Evolutionary conservation across 1,140 invertebrate species (phyloP).

Genomic region (Oryctes rhinoceros): DNA sequence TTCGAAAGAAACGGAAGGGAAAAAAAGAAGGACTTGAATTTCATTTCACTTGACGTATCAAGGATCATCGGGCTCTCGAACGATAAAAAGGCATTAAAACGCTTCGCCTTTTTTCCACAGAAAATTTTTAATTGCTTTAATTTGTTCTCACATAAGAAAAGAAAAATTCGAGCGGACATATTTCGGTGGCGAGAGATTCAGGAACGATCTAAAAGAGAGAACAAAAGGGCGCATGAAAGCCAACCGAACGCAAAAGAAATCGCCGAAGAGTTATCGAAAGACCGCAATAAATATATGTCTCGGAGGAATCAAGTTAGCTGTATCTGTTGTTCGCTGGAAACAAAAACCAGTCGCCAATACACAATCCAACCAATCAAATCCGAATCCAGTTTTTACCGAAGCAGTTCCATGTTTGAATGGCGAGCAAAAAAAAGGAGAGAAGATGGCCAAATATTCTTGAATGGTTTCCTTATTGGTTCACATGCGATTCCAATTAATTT

Average conservation of each 20-base stretch:
- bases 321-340: constrained; percentile 29
- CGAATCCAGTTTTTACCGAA: constrained; percentile 34
- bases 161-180: constrained; percentile 35
- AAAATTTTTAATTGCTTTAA: constrained; percentile 41
- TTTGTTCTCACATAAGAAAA: constrained; percentile 40
- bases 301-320: constrained; percentile 36
- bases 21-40: neutral
- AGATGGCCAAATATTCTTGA: constrained; percentile 36
- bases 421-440: constrained; percentile 1
- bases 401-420: constrained; percentile 38
- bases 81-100: constrained; percentile 30
- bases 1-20: neutral
- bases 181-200: constrained; percentile 25
- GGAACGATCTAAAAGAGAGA: constrained; percentile 27
- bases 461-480: constrained; percentile 37
- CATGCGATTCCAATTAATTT: constrained; percentile 37
- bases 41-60: constrained; percentile 18
- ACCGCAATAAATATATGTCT: constrained; percentile 38
- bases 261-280: constrained; percentile 34
- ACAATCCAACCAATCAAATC: constrained; percentile 41
- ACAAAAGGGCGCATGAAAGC: constrained; percentile 6
- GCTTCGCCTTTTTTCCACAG: constrained; percentile 23
- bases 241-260: constrained; percentile 16
- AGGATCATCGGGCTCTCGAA: constrained; percentile 14
- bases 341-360: constrained; percentile 40